phyloP scores from a whole-genome alignment of 2,797 vertebrate genomes.

The Oreonectes daqikongensis region DNA sequence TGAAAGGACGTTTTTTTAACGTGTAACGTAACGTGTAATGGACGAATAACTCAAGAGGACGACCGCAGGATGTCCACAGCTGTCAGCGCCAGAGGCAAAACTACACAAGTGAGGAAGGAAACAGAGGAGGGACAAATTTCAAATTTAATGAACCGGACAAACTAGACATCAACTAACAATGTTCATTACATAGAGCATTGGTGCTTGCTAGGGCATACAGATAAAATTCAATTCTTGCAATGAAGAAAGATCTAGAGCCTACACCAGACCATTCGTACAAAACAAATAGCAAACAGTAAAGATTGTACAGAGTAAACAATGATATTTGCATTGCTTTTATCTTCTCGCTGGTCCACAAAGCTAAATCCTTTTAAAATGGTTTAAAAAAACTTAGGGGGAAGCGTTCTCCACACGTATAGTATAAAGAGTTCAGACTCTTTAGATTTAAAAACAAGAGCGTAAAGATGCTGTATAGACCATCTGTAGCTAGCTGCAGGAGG shows the following conservation, averaged over 20 bases:
- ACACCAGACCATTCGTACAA: not conserved
- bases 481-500: slow-evolving; percentile 23
- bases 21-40: slow-evolving; percentile 22
- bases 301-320: not conserved
- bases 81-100: slow-evolving; percentile 38
- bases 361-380: too few relatives aligned
- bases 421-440: too few relatives aligned
- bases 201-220: too few relatives aligned
- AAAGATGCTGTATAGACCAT: slow-evolving; percentile 36
- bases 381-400: too few relatives aligned
- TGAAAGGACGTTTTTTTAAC: slow-evolving; percentile 28
- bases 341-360: not conserved
- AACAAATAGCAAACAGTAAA: not conserved
- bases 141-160: slow-evolving; percentile 30
- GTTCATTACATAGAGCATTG: not conserved
- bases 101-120: slow-evolving; percentile 17
- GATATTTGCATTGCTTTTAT: not conserved
- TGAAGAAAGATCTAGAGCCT: not conserved
- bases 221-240: not conserved
- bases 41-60: slow-evolving; percentile 38
- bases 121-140: slow-evolving; percentile 18
- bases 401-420: too few relatives aligned
- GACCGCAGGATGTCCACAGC: slow-evolving; percentile 49
- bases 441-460: too few relatives aligned
- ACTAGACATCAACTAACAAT: slow-evolving; percentile 12